Conservation (phyloP, 2,888 invertebrate species). For the Ernsta delagoae region DNA sequence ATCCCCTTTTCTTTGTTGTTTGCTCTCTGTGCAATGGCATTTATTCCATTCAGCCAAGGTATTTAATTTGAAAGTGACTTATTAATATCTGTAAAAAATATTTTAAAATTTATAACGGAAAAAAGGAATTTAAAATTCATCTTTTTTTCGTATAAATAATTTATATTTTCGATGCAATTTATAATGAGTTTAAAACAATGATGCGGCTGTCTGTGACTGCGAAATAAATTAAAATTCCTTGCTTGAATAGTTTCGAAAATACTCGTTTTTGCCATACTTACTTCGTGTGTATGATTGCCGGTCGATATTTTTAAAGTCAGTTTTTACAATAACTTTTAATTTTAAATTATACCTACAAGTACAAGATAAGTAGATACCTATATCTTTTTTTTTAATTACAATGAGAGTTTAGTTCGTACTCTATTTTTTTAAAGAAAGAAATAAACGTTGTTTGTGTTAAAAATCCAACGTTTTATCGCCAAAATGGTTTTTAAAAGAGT, state of each 20-base stretch:
- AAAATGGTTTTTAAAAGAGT: conserved; percentile 25
- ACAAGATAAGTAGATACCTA: too few relatives aligned
- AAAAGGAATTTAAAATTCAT: not conserved
- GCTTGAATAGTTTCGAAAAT: not conserved
- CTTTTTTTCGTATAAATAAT: not conserved
- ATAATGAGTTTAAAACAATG: not conserved
- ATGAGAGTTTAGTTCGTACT: too few relatives aligned
- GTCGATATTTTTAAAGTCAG: not conserved
- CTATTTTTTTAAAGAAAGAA: not conserved
- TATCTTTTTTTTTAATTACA: too few relatives aligned
- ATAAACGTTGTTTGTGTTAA: not conserved
- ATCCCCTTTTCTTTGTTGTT: too few relatives aligned
- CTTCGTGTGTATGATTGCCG: too few relatives aligned
- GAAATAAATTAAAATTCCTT: conserved; percentile 16
- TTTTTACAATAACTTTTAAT: too few relatives aligned
- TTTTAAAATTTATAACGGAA: not conserved
- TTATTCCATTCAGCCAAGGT: conserved; percentile 15
- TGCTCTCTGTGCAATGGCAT: conserved; percentile 22
- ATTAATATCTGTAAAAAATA: not conserved
- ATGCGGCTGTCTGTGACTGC: not conserved
- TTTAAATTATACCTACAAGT: too few relatives aligned
- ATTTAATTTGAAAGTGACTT: conserved; percentile 7
- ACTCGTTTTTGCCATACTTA: conserved; percentile 9
- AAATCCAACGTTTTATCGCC: not conserved
- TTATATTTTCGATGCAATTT: conserved; percentile 1